Base-by-base conservation (phyloP, 2,888 invertebrate genomes). In the Mayetiola destructor region DNA sequence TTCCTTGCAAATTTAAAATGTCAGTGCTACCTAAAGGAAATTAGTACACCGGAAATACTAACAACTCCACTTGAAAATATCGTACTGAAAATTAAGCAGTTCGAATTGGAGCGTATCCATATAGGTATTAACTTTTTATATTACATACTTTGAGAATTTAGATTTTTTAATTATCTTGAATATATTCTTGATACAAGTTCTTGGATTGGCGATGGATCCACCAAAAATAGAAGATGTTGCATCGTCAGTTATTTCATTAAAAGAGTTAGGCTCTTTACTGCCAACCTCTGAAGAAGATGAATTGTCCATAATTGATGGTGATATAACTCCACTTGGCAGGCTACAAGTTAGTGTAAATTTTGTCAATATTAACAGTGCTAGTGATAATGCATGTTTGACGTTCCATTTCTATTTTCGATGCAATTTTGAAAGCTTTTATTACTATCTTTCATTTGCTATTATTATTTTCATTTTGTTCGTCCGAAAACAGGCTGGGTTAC, bases 201-300 rank as follows among this genome's bases (percentile, higher is more conserved):
- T 96, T 0, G 90, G 48, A 0, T 71, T 89, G 29, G 88, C 93
- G 1, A 76, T 96, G 69, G 84, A 89, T 64, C 91, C 92, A 16
- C 96, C 96, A 0, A 82, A 88, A 67, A 74, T 91, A 37, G 77
- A 78, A 20, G 88, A 89, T 66, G 85, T 96, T 62, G 80, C 83
- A 60, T 78, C 81, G 57, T 90, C 93, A 0, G 77, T 95, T 61
- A 76, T 90, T 14, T 75, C 81, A 40, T 29, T 59, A 6, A 60
- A 60, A 35, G 71, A 88, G 82, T 74, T 82, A n/a, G 92, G 94
- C 9, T 94, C 86, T 0, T 78, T 82, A 59, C 78, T 78, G 30
- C 79, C 78, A 0, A 68, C 76, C 0, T 16, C 65, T 73, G 0
- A 73, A 77, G 68, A 71, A 16, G 65, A n/a, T n/a, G n/a, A 73